These are phyloP conservation scores for Hybos culiciformis DNA, from an alignment of 2,888 invertebrate species.

Conservation along the genomic window DNA sequence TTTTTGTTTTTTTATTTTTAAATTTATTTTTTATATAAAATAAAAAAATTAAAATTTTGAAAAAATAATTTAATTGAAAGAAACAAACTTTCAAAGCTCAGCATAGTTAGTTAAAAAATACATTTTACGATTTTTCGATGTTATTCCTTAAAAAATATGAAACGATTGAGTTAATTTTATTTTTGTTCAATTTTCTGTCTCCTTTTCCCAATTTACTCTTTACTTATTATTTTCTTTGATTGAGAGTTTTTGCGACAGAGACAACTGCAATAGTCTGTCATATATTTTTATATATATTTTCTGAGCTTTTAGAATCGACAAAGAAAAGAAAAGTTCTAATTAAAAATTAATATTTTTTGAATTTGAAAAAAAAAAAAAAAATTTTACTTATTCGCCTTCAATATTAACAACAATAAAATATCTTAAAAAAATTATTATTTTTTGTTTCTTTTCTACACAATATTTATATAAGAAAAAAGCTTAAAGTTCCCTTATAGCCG, in stretches of 20 bases:
- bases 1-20: neutral
- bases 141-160: neutral
- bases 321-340: slow-evolving; percentile 27
- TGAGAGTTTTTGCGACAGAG: too few relatives aligned
- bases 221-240: slow-evolving; percentile 7
- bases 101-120: slow-evolving; percentile 15
- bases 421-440: slow-evolving; percentile 18
- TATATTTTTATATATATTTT: too few relatives aligned
- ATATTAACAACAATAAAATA: slow-evolving; percentile 15
- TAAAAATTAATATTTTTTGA: slow-evolving; percentile 15
- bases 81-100: slow-evolving; percentile 19
- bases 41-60: slow-evolving; percentile 1
- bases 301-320: too few relatives aligned
- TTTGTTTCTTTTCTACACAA: neutral
- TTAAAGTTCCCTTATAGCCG: slow-evolving; percentile 30
- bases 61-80: slow-evolving; percentile 21
- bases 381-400: slow-evolving; percentile 10
- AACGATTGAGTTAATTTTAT: neutral
- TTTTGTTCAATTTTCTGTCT: neutral
- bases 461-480: neutral
- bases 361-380: slow-evolving; percentile 5
- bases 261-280: too few relatives aligned
- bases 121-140: slow-evolving; percentile 4
- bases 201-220: neutral
- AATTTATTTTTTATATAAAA: neutral